Evolutionary conservation across 1,140 invertebrate species (phyloP).

Genomic region (Neotoxoptera formosana): DNA sequence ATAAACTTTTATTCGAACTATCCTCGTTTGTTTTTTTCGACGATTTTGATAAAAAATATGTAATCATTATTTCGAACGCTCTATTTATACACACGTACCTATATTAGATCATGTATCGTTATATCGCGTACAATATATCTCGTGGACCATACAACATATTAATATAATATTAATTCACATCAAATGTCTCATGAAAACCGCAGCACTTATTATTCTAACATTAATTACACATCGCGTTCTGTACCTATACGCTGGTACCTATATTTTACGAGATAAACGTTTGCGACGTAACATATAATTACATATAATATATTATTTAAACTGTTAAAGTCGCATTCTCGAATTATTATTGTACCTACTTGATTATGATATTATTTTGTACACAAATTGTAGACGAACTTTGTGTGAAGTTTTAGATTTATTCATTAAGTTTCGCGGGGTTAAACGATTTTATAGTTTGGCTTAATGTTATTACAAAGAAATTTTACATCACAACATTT

Average conservation of each 20-base stretch:
- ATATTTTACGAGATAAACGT: constrained; percentile 22
- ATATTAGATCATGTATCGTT: no score
- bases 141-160: no score
- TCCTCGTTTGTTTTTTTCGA: neutral
- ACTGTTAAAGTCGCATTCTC: constrained; percentile 21
- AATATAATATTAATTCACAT: neutral
- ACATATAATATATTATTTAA: constrained; percentile 6
- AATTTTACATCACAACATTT: constrained; percentile 31
- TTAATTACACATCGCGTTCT: neutral
- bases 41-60: neutral
- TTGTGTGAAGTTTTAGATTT: constrained; percentile 45
- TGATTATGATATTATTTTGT: constrained; percentile 34
- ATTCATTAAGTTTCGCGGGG: constrained; percentile 32
- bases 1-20: neutral
- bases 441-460: constrained; percentile 36
- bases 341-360: constrained; percentile 32
- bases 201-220: neutral
- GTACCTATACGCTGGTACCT: neutral
- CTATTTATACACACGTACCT: no score
- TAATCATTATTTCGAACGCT: no score
- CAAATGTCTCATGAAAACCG: neutral
- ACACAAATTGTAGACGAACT: constrained; percentile 32
- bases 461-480: neutral
- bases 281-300: neutral
- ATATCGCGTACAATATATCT: no score